Conservation (phyloP, 1,140 invertebrate genomes). For the Drosophila miranda region DNA sequence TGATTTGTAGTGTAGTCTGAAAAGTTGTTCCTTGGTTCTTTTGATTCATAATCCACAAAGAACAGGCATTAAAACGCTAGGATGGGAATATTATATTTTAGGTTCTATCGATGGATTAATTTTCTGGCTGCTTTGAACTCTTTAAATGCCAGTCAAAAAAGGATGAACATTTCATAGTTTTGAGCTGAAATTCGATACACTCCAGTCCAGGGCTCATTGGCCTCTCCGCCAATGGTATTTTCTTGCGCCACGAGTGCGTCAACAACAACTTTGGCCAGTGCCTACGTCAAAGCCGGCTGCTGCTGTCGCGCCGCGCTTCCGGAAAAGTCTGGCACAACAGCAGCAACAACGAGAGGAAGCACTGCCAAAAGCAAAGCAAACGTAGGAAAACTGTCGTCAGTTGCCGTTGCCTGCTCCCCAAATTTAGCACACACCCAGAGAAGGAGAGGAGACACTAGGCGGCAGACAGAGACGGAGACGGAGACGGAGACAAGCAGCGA, state of each 20-base stretch:
- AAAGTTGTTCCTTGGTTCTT: no score
- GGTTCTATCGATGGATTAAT: no score
- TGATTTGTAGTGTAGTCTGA: no score
- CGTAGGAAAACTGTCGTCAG: constrained; percentile 72
- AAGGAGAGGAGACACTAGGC: not conserved
- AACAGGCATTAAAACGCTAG: no score
- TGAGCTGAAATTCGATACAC: constrained; percentile 40
- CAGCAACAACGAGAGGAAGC: constrained; percentile 60
- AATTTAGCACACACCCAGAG: constrained; percentile 53
- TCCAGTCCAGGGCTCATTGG: constrained; percentile 58
- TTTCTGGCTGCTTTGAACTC: no score
- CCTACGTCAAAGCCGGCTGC: constrained; percentile 68
- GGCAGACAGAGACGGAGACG: not conserved
- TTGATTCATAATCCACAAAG: no score
- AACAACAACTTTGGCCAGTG: constrained; percentile 43
- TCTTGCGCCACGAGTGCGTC: constrained; percentile 52
- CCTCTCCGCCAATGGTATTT: constrained; percentile 40
- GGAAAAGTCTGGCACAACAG: constrained; percentile 75
- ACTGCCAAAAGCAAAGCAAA: constrained; percentile 64
- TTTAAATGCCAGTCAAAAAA: no score
- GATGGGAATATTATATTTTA: not conserved
- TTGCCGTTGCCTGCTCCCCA: constrained; percentile 61
- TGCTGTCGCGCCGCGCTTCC: constrained; percentile 76
- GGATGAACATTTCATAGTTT: constrained; percentile 20
- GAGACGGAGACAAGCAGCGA: constrained; percentile 30